Conservation (phyloP, 2,888 invertebrate species). For the Cinara cedri region DNA sequence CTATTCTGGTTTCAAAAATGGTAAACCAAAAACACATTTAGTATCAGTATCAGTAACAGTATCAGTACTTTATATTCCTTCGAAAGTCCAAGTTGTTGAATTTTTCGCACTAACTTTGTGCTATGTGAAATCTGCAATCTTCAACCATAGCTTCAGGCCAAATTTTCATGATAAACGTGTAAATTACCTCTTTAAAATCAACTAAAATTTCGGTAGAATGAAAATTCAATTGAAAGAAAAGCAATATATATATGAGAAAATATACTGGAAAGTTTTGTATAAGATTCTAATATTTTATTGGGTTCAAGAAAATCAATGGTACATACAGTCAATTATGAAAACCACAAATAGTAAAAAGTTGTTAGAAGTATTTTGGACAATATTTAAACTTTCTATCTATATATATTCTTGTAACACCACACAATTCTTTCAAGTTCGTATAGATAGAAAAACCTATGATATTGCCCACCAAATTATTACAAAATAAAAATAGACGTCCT, state of each 20-base stretch:
- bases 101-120: not conserved
- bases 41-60: too few species aligned
- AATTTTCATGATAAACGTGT: not conserved
- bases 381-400: not conserved
- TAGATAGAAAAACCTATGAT: not conserved
- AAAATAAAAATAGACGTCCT: not conserved
- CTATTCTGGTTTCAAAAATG: too few species aligned
- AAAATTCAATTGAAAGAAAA: not conserved
- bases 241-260: not conserved
- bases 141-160: not conserved
- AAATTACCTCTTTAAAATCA: not conserved
- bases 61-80: too few species aligned
- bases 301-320: too few species aligned
- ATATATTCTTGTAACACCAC: constrained; percentile 1
- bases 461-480: not conserved
- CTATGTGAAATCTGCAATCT: not conserved
- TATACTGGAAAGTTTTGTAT: not conserved
- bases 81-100: too few species aligned
- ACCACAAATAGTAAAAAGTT: not conserved
- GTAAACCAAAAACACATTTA: too few species aligned
- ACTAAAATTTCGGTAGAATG: not conserved
- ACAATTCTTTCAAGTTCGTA: not conserved
- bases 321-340: not conserved
- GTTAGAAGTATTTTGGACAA: not conserved
- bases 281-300: not conserved